phyloP scores from a whole-genome alignment of 2,113 vertebrate genomes.

The Poecilia latipinna region DNA sequence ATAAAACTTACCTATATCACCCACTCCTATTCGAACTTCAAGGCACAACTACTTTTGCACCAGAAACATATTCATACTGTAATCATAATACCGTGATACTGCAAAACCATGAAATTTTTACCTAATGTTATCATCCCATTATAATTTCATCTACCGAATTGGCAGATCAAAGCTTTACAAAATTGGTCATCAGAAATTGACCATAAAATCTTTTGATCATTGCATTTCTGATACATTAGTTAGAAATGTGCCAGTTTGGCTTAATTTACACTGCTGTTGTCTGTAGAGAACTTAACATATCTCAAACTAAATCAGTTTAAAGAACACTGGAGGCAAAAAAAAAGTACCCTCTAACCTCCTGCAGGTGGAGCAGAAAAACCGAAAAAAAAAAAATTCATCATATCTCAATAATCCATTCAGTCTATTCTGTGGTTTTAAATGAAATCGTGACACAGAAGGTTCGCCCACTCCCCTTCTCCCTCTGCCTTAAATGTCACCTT shows the following conservation, averaged over 20 bases:
- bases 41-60: no score
- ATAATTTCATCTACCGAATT: no score
- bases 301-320: not conserved
- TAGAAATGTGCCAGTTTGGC: no score
- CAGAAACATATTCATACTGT: no score
- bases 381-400: not conserved
- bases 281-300: no score
- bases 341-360: not conserved
- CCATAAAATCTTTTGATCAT: not conserved
- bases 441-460: not conserved
- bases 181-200: not conserved
- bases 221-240: not conserved
- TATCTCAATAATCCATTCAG: not conserved
- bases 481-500: slow-evolving; percentile 61
- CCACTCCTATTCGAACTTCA: no score
- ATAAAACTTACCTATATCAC: no score
- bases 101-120: no score
- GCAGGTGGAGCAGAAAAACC: not conserved
- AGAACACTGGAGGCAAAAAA: no score
- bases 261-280: no score
- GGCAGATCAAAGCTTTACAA: not conserved
- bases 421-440: not conserved
- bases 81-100: no score
- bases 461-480: slow-evolving; percentile 9
- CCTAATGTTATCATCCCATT: no score